phyloP scores from a whole-genome alignment of 2,888 invertebrate species.

The Tigriopus californicus region DNA sequence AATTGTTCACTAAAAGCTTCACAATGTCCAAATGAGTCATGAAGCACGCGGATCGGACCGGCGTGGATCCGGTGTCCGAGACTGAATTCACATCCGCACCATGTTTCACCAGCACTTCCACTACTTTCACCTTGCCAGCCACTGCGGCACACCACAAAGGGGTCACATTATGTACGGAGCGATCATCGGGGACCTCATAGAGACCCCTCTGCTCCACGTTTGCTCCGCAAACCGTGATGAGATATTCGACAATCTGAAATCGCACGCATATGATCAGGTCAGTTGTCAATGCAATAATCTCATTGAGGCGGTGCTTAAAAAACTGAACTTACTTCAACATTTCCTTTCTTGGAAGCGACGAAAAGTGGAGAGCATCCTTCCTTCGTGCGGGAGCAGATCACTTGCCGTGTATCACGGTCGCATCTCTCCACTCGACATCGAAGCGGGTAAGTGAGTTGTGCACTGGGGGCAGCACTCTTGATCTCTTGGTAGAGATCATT shows the following conservation, averaged over 20 bases:
- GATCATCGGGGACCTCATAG: conserved; percentile 66
- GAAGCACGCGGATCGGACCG: conserved; percentile 71
- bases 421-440: conserved; percentile 36
- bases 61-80: conserved; percentile 50
- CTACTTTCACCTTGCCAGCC: conserved; percentile 53
- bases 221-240: conserved; percentile 59
- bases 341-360: conserved; percentile 41
- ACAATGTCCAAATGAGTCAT: conserved; percentile 72
- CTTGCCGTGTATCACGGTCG: conserved; percentile 19
- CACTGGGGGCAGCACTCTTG: conserved; percentile 40
- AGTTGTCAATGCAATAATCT: neutral
- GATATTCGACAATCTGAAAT: conserved; percentile 50
- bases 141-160: conserved; percentile 86
- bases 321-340: conserved; percentile 7
- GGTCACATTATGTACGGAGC: conserved; percentile 57
- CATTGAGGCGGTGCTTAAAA: too few relatives aligned
- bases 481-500: conserved; percentile 42
- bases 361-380: conserved; percentile 66
- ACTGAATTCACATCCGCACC: conserved; percentile 70
- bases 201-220: conserved; percentile 65
- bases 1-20: conserved; percentile 45
- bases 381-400: conserved; percentile 33
- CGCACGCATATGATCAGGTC: neutral
- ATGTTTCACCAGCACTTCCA: conserved; percentile 53
- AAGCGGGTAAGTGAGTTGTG: conserved; percentile 38